A percentile compares a stretch with the other conserved stretches of the same genome.
phyloP scores from a whole-genome alignment of 1,140 invertebrate species.

The Bombus superbus region DNA sequence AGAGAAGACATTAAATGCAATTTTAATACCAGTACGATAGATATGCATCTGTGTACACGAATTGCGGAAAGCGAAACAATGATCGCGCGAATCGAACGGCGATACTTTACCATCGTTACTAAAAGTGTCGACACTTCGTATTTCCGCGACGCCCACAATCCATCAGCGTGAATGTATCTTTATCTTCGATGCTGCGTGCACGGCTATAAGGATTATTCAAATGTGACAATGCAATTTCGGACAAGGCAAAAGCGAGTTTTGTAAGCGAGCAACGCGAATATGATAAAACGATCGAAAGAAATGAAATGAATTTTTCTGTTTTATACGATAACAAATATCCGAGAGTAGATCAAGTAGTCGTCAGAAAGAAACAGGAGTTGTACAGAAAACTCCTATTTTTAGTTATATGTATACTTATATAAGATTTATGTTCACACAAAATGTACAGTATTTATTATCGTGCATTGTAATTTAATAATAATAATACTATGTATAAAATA shows the following conservation, averaged over 20 bases:
- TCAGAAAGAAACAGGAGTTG: no score
- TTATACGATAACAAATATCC: no score
- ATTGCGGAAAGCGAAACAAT: not conserved
- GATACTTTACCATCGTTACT: constrained; percentile 21
- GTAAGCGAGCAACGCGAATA: no score
- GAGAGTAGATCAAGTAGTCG: no score
- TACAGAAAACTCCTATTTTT: no score
- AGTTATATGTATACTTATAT: no score
- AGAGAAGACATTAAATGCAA: not conserved
- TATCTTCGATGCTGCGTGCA: constrained; percentile 13
- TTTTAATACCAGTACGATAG: not conserved
- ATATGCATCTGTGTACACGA: not conserved
- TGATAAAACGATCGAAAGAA: no score
- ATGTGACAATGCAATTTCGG: not conserved
- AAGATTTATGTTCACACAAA: no score
- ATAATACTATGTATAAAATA: no score
- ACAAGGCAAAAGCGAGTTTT: not conserved
- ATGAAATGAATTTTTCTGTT: not conserved
- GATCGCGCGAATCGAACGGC: constrained; percentile 7
- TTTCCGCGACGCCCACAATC: constrained; percentile 38
- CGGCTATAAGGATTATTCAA: constrained; percentile 30
- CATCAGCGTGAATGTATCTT: constrained; percentile 7
- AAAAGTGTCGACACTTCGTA: constrained; percentile 32
- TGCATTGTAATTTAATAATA: no score
- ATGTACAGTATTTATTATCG: no score